phyloP scores from a whole-genome alignment of 2,113 vertebrate genomes.

The Poeciliopsis turrubarensis region DNA sequence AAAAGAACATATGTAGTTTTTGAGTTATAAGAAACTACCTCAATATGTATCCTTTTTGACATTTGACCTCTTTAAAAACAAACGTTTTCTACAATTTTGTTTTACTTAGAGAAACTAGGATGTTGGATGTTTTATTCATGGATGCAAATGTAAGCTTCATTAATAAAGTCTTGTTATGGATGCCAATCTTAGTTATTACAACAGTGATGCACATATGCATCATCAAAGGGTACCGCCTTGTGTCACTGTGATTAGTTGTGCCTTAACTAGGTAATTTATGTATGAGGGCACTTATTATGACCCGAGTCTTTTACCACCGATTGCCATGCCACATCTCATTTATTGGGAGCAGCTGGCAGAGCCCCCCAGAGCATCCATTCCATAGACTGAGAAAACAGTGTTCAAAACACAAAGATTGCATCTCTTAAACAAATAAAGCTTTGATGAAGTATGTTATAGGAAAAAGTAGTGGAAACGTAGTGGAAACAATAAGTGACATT shows the following conservation, averaged over 20 bases:
- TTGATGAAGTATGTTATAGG: slow-evolving; percentile 56
- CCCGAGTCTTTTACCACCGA: slow-evolving; percentile 64
- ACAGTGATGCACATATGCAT: slow-evolving; percentile 23
- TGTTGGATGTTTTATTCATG: slow-evolving; percentile 3
- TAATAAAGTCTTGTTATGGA: slow-evolving; percentile 25
- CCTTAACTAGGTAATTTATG: slow-evolving; percentile 72
- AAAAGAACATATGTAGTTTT: background rate
- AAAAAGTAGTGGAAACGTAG: slow-evolving; percentile 19
- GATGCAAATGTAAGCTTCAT: slow-evolving; percentile 14
- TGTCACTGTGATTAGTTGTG: slow-evolving; percentile 67
- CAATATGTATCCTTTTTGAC: background rate
- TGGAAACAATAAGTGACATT: slow-evolving; percentile 69
- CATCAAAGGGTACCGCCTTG: slow-evolving; percentile 27
- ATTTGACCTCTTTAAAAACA: background rate
- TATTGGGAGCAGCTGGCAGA: slow-evolving; percentile 48
- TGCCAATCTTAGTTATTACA: slow-evolving; percentile 43
- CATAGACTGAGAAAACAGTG: slow-evolving; percentile 32
- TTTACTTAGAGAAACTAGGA: slow-evolving; percentile 3
- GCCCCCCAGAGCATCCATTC: slow-evolving; percentile 34
- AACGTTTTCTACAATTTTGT: background rate
- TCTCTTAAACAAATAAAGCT: slow-evolving; percentile 60
- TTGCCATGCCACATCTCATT: slow-evolving; percentile 73
- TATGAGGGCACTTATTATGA: slow-evolving; percentile 68
- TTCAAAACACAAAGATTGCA: slow-evolving; percentile 40
- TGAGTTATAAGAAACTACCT: background rate